Conservation (phyloP, 2,888 invertebrate species). For the Eupsilia transversa region DNA sequence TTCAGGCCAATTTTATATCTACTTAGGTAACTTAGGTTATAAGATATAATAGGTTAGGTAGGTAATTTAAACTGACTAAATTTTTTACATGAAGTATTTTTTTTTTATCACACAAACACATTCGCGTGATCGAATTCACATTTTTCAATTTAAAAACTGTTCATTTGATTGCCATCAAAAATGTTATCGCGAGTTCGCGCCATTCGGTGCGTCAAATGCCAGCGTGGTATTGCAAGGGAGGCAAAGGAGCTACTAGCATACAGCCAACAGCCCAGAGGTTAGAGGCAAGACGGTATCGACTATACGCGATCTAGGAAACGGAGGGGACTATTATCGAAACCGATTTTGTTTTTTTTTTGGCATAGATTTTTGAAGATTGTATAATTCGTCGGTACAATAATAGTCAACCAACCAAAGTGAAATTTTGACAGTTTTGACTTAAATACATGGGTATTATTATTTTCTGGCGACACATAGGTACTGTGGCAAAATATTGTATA, state of each 20-base stretch:
- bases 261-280: slow-evolving; percentile 29
- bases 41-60: no score
- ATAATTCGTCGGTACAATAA: no score
- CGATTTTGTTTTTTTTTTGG: not conserved
- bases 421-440: no score
- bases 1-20: not conserved
- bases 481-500: no score
- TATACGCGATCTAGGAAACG: slow-evolving; percentile 67
- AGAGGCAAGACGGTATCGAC: slow-evolving; percentile 60
- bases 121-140: slow-evolving; percentile 32
- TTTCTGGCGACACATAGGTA: no score
- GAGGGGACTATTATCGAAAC: slow-evolving; percentile 40
- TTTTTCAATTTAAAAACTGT: slow-evolving; percentile 2
- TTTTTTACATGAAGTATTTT: not conserved
- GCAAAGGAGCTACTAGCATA: slow-evolving; percentile 61
- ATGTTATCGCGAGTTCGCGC: slow-evolving; percentile 66
- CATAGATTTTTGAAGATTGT: not conserved
- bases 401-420: no score
- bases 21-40: not conserved
- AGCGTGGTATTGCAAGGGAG: slow-evolving; percentile 50
- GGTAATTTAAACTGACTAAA: not conserved
- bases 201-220: slow-evolving; percentile 9
- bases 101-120: slow-evolving; percentile 5
- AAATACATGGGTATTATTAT: no score
- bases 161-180: slow-evolving; percentile 24